Percentiles rank a stretch among this genome's conserved stretches.
These are phyloP conservation scores for Drosophila neonasuta DNA, from an alignment of 2,888 invertebrate species.

Conservation along the genomic window DNA sequence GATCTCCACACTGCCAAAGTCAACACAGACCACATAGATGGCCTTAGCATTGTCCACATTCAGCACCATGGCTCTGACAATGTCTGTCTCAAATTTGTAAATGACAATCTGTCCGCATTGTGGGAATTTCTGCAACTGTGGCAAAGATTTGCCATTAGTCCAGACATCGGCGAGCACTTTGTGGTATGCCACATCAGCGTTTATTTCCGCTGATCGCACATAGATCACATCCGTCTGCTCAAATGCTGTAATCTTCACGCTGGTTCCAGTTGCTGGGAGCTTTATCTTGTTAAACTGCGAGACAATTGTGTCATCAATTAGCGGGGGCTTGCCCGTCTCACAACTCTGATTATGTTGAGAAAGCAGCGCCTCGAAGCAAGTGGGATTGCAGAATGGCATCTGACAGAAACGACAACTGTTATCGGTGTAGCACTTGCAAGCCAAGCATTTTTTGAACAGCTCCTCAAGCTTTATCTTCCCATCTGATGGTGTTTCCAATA, in stretches of 20 bases:
- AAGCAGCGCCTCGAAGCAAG: conserved; percentile 68
- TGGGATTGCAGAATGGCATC: conserved; percentile 71
- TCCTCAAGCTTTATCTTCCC: conserved; percentile 1
- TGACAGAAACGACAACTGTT: conserved; percentile 47
- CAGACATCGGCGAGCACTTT: conserved; percentile 62
- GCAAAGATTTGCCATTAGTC: conserved; percentile 47
- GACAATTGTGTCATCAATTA: conserved; percentile 10
- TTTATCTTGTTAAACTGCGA: conserved; percentile 13
- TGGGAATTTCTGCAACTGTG: conserved; percentile 62
- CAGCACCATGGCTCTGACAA: conserved; percentile 76
- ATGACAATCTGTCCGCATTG: conserved; percentile 75
- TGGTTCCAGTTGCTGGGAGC: conserved; percentile 65
- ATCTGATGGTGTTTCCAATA: not conserved
- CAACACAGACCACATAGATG: conserved; percentile 76
- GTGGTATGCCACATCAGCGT: conserved; percentile 67
- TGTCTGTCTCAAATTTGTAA: conserved; percentile 63
- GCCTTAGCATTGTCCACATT: conserved; percentile 59
- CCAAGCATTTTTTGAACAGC: conserved; percentile 31
- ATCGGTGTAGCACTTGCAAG: conserved; percentile 45
- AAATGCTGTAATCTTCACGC: conserved; percentile 76
- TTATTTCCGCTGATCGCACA: conserved; percentile 71
- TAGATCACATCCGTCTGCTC: conserved; percentile 78
- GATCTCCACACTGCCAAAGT: conserved; percentile 78
- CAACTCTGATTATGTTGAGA: conserved; percentile 39
- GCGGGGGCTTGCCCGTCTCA: conserved; percentile 8